Percentiles rank a stretch among this genome's conserved stretches.
Evolutionary conservation across 2,113 vertebrate species (phyloP).

Genomic region (Takifugu flavidus): DNA sequence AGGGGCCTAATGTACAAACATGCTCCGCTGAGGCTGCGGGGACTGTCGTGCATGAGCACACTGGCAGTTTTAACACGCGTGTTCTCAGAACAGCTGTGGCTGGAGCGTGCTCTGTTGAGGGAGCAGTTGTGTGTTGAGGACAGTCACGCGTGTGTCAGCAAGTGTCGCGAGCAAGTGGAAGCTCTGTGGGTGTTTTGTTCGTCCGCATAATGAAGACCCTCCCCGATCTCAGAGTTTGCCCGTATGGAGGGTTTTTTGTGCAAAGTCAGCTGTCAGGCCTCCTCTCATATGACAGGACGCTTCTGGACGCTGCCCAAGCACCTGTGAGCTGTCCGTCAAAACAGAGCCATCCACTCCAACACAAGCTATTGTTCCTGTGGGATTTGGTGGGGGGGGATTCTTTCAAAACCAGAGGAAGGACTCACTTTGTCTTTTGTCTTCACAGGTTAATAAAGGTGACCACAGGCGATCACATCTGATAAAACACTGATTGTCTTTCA

Average conservation of each 20-base stretch:
- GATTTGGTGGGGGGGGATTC: not conserved
- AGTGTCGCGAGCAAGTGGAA: constrained; percentile 49
- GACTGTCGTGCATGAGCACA: constrained; percentile 23
- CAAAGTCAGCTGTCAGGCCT: constrained; percentile 57
- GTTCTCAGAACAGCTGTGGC: constrained; percentile 17
- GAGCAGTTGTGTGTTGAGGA: constrained; percentile 8
- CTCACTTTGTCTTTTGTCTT: too few species aligned
- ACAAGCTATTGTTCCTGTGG: constrained; percentile 6
- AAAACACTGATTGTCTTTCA: constrained; percentile 4
- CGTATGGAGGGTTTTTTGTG: constrained; percentile 47
- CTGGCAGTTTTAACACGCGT: constrained; percentile 13
- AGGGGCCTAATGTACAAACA: not conserved
- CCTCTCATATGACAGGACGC: constrained; percentile 30
- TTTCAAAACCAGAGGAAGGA: not conserved
- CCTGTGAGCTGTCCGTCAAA: constrained; percentile 61
- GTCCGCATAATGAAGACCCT: not conserved
- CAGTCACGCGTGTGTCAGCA: constrained; percentile 56
- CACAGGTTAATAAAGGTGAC: not conserved
- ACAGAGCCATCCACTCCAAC: constrained; percentile 4
- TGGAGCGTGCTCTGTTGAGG: constrained; percentile 1
- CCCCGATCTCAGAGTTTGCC: constrained; percentile 5
- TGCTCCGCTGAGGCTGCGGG: constrained; percentile 3
- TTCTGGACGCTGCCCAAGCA: constrained; percentile 34
- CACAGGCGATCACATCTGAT: constrained; percentile 9
- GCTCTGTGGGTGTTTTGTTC: constrained; percentile 31